These are phyloP conservation scores for Calcarius lapponicus DNA, from an alignment of 2,797 vertebrate species.

Conservation along the genomic window DNA sequence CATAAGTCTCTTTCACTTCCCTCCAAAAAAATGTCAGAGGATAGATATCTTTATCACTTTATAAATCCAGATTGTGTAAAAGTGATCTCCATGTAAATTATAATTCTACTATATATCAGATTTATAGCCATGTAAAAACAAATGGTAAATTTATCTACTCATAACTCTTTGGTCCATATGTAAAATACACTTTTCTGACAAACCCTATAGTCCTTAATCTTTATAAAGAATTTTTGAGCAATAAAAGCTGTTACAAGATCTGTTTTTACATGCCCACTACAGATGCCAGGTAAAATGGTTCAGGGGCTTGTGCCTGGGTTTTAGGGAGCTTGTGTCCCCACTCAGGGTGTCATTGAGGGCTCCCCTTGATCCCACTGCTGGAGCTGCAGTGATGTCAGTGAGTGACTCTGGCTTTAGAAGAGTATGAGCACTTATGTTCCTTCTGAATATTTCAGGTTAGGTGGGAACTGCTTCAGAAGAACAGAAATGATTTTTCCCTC, in stretches of 20 bases:
- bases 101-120: not conserved
- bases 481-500: not conserved
- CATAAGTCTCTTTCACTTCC: not conserved
- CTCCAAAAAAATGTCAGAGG: not conserved
- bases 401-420: not conserved
- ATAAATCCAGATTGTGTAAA: not conserved
- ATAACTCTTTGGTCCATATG: not conserved
- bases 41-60: not conserved
- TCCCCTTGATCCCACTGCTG: not conserved
- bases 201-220: not conserved
- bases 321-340: not conserved
- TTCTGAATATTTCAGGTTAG: not conserved
- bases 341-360: not conserved
- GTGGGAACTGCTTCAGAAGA: not conserved
- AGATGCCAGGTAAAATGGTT: not conserved
- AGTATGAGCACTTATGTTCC: not conserved
- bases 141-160: not conserved
- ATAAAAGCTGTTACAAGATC: not conserved
- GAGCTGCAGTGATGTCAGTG: not conserved
- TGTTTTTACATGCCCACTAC: rapidly evolving
- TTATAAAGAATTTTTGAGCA: not conserved
- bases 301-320: not conserved
- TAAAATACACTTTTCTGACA: not conserved
- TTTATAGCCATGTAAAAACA: not conserved
- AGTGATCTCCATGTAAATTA: not conserved